Conservation (phyloP, 2,888 invertebrate genomes). For the Zootermopsis nevadensis region DNA sequence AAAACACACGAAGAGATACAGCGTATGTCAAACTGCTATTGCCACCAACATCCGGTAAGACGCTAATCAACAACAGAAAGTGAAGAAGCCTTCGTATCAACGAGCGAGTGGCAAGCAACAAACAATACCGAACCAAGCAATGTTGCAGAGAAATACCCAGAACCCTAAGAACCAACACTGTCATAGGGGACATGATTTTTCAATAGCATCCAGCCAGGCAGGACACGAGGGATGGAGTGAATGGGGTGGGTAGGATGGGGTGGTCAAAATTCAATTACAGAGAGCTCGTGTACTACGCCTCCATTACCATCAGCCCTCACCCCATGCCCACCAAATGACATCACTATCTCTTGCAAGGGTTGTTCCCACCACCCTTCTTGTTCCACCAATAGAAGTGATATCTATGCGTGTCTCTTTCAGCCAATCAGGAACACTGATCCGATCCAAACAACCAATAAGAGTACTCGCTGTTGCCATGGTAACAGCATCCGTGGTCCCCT, state of each 20-base stretch:
- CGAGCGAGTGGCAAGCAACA: no score
- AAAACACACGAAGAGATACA: no score
- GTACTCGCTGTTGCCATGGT: conserved; percentile 22
- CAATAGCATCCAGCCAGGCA: conserved; percentile 39
- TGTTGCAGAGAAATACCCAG: neutral
- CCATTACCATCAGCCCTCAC: conserved; percentile 10
- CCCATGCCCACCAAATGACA: conserved; percentile 25
- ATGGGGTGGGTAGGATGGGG: conserved; percentile 21
- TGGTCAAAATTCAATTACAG: conserved; percentile 41
- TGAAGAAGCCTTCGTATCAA: no score
- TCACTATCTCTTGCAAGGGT: conserved; percentile 29
- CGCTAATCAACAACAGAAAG: no score
- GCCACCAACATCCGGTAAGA: no score
- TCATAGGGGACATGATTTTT: conserved; percentile 28
- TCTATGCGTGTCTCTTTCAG: conserved; percentile 26
- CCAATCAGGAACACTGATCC: conserved; percentile 29
- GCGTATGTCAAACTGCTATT: no score
- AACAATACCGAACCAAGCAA: neutral
- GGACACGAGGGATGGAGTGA: conserved; percentile 29
- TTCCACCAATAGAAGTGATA: conserved; percentile 30
- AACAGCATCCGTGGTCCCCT: conserved; percentile 27
- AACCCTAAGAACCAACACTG: conserved; percentile 4
- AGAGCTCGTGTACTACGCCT: conserved; percentile 14
- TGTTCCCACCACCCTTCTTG: conserved; percentile 11
- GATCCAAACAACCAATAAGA: conserved; percentile 9